A percentile compares a stretch with the other conserved stretches of the same genome.
Conservation (phyloP, 2,888 invertebrate genomes). For the Lasius fuliginosus region DNA sequence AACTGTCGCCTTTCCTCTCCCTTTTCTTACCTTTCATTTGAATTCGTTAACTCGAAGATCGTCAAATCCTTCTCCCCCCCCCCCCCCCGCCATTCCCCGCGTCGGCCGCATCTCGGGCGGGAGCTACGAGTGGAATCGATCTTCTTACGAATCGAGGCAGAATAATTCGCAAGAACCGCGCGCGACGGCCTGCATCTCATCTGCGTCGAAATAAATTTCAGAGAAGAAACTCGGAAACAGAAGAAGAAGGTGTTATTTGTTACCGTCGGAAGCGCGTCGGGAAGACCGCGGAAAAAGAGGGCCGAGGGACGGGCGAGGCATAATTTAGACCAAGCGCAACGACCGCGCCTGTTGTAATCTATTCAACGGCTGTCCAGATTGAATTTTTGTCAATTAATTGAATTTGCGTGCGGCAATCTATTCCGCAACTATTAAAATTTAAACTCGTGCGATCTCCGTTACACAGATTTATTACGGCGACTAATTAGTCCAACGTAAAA, state of each 20-base stretch:
- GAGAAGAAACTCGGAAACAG: constrained; percentile 54
- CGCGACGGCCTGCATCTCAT: constrained; percentile 59
- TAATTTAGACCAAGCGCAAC: constrained; percentile 41
- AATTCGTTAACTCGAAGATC: constrained; percentile 71
- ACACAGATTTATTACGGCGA: not conserved
- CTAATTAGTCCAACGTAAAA: constrained; percentile 14
- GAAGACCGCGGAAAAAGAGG: constrained; percentile 34
- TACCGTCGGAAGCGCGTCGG: constrained; percentile 35
- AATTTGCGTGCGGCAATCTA: constrained; percentile 19
- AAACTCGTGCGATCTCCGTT: not conserved
- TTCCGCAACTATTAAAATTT: constrained; percentile 28
- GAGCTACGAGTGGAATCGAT: constrained; percentile 53
- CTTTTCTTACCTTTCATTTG: constrained; percentile 63
- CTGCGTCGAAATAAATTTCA: constrained; percentile 57
- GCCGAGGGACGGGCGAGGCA: not conserved
- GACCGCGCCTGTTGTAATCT: constrained; percentile 38
- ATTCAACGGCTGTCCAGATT: constrained; percentile 41
- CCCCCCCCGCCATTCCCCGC: not conserved
- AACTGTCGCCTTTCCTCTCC: constrained; percentile 37
- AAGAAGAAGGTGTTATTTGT: constrained; percentile 59
- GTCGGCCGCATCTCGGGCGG: constrained; percentile 23
- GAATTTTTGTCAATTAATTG: constrained; percentile 45
- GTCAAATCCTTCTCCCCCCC: constrained; percentile 47
- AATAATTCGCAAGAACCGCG: constrained; percentile 57
- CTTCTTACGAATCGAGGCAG: constrained; percentile 38